phyloP scores from a whole-genome alignment of 2,797 vertebrate species.

The Moxostoma hubbsi region DNA sequence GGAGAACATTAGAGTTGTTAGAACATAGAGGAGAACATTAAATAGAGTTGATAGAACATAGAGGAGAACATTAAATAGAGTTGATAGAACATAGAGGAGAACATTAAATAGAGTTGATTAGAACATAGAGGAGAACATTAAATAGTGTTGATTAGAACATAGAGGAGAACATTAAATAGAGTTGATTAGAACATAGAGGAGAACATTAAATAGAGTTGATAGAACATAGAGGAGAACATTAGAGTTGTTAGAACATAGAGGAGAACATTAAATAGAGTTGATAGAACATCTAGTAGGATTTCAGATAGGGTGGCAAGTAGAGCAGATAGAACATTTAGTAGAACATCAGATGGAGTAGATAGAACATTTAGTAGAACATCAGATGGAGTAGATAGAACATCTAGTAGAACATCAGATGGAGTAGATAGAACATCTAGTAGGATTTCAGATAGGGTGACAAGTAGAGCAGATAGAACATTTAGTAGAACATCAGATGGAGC shows the following conservation, averaged over 20 bases:
- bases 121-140: too few species aligned
- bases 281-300: not conserved
- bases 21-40: too few species aligned
- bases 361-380: not conserved
- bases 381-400: not conserved
- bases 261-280: not conserved
- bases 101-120: too few species aligned
- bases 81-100: too few species aligned
- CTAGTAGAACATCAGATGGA: not conserved
- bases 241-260: not conserved
- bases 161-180: too few species aligned
- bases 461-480: not conserved
- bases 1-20: too few species aligned
- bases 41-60: too few species aligned
- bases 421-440: not conserved
- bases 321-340: not conserved
- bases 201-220: too few species aligned
- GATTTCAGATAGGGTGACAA: not conserved
- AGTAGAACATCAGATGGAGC: not conserved
- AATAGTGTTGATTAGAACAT: too few species aligned
- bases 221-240: too few species aligned
- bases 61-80: too few species aligned
- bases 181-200: too few species aligned
- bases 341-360: not conserved
- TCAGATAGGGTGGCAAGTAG: not conserved